Conservation (phyloP, 2,888 invertebrate species). For the Plagodis dolabraria region DNA sequence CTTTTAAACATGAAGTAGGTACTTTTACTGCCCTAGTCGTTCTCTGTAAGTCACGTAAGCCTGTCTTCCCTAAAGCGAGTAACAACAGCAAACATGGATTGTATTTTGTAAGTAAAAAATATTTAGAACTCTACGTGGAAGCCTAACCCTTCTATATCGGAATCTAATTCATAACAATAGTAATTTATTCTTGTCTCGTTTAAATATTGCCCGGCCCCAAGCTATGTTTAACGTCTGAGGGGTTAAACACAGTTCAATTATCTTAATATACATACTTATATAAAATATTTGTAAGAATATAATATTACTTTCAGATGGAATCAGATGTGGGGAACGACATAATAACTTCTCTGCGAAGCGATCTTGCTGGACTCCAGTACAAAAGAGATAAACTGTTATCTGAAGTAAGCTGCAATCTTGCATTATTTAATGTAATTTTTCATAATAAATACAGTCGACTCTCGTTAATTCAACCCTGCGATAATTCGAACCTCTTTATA, state of each 20-base stretch:
- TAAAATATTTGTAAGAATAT: neutral
- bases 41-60: constrained; percentile 65
- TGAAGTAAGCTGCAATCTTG: constrained; percentile 84
- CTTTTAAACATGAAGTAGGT: constrained; percentile 48
- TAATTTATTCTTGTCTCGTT: no score
- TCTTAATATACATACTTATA: no score
- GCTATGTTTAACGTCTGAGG: no score
- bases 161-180: no score
- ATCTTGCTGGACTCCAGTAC: constrained; percentile 93
- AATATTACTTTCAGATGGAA: constrained; percentile 77
- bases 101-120: constrained; percentile 51
- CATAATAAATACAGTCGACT: no score
- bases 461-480: no score
- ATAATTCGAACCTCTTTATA: no score
- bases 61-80: constrained; percentile 49
- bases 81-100: constrained; percentile 16
- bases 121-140: constrained; percentile 36
- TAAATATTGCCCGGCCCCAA: no score
- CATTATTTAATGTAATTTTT: neutral
- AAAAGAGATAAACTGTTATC: constrained; percentile 91
- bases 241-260: no score
- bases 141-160: no score
- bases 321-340: constrained; percentile 86
- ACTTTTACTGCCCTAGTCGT: constrained; percentile 65
- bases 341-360: constrained; percentile 91